Percentiles rank a stretch among this genome's conserved stretches.
Evolutionary conservation across 2,113 vertebrate species (phyloP).

Genomic region (Odocoileus virginianus): DNA sequence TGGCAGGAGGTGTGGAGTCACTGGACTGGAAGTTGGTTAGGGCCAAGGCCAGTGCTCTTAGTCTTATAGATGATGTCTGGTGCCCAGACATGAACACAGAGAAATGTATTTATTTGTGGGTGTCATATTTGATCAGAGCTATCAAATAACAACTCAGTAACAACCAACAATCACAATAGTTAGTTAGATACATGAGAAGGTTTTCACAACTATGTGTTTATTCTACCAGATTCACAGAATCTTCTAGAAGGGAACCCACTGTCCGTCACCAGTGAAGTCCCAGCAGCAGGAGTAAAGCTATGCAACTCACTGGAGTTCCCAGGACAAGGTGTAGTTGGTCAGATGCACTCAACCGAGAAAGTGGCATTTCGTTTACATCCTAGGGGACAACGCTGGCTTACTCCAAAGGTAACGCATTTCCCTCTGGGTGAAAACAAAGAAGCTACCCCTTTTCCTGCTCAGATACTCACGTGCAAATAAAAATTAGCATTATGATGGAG

Average conservation of each 20-base stretch:
- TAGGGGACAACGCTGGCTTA: background rate
- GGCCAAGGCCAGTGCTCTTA: background rate
- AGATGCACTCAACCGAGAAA: accelerated
- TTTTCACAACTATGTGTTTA: background rate
- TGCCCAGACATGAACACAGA: background rate
- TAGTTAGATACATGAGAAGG: background rate
- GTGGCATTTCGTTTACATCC: background rate
- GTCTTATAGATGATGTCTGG: background rate
- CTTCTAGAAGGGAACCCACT: background rate
- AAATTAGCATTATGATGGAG: too few species aligned
- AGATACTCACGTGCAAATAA: background rate
- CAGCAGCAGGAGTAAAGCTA: background rate
- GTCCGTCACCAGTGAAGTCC: background rate
- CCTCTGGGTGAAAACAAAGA: background rate
- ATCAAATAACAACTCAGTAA: background rate
- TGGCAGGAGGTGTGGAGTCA: background rate
- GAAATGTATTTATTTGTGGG: background rate
- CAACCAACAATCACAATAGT: background rate
- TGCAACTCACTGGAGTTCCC: background rate
- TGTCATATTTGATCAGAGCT: background rate
- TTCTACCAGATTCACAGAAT: background rate
- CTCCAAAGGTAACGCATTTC: background rate
- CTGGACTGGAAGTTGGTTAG: background rate
- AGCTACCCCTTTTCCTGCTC: background rate
- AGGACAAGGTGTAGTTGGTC: background rate